Conservation (phyloP, 2,797 vertebrate species). For the Lutjanus campechanus region DNA sequence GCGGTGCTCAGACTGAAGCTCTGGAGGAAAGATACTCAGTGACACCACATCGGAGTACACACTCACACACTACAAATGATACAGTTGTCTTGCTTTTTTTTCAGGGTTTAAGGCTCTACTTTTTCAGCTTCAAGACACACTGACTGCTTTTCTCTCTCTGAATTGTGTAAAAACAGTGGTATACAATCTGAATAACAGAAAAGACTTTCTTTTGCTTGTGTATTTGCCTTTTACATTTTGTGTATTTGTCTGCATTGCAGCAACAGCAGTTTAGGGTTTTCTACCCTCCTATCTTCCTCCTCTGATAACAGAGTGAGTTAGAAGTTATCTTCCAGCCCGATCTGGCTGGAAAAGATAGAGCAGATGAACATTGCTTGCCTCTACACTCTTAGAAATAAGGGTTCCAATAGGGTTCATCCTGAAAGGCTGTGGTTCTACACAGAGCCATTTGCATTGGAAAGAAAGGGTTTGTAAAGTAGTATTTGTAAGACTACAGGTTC, state of each 20-base stretch:
- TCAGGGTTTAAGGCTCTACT: slow-evolving; percentile 12
- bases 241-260: not conserved
- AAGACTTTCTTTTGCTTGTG: not conserved
- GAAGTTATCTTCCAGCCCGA: slow-evolving; percentile 44
- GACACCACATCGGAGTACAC: slow-evolving; percentile 3
- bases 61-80: slow-evolving; percentile 20
- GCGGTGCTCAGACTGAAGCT: slow-evolving; percentile 31
- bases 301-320: slow-evolving; percentile 31
- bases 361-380: slow-evolving; percentile 15
- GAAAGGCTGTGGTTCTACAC: too few relatives aligned
- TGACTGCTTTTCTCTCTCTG: slow-evolving; percentile 1
- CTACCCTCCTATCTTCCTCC: not conserved
- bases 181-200: not conserved
- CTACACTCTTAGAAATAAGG: too few relatives aligned
- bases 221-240: not conserved
- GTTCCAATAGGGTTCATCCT: too few relatives aligned
- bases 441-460: too few relatives aligned
- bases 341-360: slow-evolving; percentile 36
- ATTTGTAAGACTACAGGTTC: too few relatives aligned
- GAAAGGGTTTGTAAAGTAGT: too few relatives aligned
- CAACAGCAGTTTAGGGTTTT: not conserved
- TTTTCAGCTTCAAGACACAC: slow-evolving; percentile 8
- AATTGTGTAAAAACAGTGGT: not conserved
- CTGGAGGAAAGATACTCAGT: slow-evolving; percentile 18
- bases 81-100: not conserved